phyloP scores from a whole-genome alignment of 2,888 invertebrate genomes.

The Hemithea aestivaria region DNA sequence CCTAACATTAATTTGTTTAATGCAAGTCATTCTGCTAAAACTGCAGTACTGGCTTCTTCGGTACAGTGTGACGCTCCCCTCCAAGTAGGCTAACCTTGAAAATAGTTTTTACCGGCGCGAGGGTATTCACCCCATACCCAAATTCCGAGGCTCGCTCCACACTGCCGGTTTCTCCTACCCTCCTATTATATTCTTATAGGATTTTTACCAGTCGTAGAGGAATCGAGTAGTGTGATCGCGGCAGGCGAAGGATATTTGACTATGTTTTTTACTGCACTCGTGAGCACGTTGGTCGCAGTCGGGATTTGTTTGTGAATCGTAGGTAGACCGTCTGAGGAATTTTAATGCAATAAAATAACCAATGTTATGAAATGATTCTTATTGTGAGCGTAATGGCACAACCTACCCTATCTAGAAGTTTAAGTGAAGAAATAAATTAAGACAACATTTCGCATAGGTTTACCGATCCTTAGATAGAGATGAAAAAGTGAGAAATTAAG shows the following conservation, averaged over 20 bases:
- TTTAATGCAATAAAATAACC: conserved; percentile 51
- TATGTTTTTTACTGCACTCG: conserved; percentile 67
- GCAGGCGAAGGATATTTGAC: conserved; percentile 73
- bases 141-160: conserved; percentile 69
- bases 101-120: conserved; percentile 77
- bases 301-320: conserved; percentile 64
- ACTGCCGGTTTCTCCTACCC: conserved; percentile 50
- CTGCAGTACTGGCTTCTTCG: conserved; percentile 1
- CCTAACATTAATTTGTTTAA: too few species aligned
- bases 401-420: too few species aligned
- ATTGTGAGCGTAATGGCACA: too few species aligned
- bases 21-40: neutral
- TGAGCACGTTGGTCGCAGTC: conserved; percentile 53
- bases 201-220: conserved; percentile 48
- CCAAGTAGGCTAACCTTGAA: conserved; percentile 75
- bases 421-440: too few species aligned
- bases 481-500: too few species aligned
- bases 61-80: conserved; percentile 66
- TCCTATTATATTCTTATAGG: conserved; percentile 52
- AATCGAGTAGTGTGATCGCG: conserved; percentile 50
- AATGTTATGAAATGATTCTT: conserved; percentile 38
- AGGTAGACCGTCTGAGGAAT: conserved; percentile 43
- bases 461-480: too few species aligned
- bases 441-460: too few species aligned
- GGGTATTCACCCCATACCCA: conserved; percentile 79